Conservation (phyloP, 2,797 vertebrate genomes). For the Pteronotus mesoamericanus region DNA sequence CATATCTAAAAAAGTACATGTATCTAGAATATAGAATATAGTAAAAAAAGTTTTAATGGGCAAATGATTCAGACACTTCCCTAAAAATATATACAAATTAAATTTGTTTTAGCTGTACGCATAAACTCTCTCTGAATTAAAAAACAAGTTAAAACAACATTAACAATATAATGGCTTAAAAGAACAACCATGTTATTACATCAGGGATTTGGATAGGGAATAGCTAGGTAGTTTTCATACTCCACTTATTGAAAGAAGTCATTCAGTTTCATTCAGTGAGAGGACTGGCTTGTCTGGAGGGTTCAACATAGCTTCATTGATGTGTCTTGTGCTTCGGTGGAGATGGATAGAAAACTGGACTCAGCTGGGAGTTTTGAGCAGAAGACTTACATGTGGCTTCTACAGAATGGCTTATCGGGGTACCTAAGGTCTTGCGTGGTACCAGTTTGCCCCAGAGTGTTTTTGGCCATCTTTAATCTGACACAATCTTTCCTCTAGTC, state of each 20-base stretch:
- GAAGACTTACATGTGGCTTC: background rate
- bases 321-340: background rate
- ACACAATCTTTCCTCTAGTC: background rate
- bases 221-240: background rate
- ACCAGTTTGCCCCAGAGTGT: background rate
- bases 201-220: background rate
- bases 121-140: background rate
- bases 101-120: background rate
- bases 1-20: background rate
- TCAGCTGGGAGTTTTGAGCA: background rate
- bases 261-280: background rate
- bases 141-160: background rate
- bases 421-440: background rate
- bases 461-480: background rate
- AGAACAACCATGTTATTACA: background rate
- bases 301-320: background rate
- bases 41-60: background rate
- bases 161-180: background rate
- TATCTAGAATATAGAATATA: background rate
- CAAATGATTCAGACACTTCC: background rate
- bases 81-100: background rate
- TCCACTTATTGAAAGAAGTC: background rate
- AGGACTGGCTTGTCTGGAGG: background rate
- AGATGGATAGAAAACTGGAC: background rate
- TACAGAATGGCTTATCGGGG: background rate